Evolutionary conservation across 2,113 vertebrate species (phyloP).

Genomic region (Neolamprologus ventralis): DNA sequence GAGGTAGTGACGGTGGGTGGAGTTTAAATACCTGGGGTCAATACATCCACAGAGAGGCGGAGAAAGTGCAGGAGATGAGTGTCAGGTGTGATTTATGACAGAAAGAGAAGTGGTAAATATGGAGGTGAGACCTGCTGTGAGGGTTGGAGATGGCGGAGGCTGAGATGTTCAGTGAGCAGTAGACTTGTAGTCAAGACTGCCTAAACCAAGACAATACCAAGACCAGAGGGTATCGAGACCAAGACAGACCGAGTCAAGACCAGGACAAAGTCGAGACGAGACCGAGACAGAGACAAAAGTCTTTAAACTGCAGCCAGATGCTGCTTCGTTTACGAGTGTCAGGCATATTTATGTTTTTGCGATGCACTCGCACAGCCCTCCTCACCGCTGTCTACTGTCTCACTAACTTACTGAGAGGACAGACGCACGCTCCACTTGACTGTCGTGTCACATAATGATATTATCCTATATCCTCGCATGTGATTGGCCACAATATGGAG

Average conservation of each 20-base stretch:
- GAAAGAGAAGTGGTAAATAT: background rate
- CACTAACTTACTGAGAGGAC: background rate
- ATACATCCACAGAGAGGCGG: background rate
- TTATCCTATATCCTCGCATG: too few relatives aligned
- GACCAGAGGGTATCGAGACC: background rate
- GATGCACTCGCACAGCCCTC: background rate
- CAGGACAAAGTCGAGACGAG: background rate
- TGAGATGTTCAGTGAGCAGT: background rate
- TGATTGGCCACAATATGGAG: too few relatives aligned
- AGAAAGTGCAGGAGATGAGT: background rate
- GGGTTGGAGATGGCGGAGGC: background rate
- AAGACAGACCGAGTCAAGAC: background rate
- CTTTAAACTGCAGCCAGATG: background rate
- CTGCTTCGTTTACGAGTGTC: background rate
- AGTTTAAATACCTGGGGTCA: background rate
- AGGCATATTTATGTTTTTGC: background rate
- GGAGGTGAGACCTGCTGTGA: background rate
- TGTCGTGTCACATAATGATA: background rate
- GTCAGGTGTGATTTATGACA: background rate
- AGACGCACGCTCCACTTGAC: background rate
- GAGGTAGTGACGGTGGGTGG: background rate
- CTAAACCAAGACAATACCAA: background rate
- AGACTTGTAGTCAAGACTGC: background rate
- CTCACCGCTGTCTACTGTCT: background rate
- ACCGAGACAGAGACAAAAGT: background rate